These are phyloP conservation scores for Chironomus striatipennis DNA, from an alignment of 1,140 invertebrate species.

Conservation along the genomic window DNA sequence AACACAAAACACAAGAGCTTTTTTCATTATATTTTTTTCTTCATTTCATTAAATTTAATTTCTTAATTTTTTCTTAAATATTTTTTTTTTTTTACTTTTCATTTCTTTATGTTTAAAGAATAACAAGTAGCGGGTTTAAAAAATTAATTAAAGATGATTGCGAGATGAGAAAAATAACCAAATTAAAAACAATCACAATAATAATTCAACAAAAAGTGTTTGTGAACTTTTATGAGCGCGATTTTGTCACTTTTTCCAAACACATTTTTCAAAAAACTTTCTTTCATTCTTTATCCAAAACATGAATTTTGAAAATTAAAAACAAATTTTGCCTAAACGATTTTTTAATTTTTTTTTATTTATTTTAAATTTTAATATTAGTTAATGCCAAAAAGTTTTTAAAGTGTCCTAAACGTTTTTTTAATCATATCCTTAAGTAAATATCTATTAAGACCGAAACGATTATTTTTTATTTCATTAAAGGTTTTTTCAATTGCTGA, in stretches of 20 bases:
- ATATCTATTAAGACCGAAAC: slow-evolving; percentile 12
- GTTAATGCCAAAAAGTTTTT: neutral
- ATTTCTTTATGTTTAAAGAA: too few species aligned
- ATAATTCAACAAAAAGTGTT: slow-evolving; percentile 9
- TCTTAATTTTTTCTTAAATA: too few species aligned
- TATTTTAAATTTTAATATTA: neutral
- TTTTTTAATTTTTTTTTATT: too few species aligned
- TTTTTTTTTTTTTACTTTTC: too few species aligned
- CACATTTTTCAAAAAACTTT: neutral
- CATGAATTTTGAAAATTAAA: neutral
- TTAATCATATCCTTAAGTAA: neutral
- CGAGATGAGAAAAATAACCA: too few species aligned
- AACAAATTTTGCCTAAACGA: neutral
- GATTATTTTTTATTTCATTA: slow-evolving; percentile 24
- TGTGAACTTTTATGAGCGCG: slow-evolving; percentile 4
- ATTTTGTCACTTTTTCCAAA: neutral
- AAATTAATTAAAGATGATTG: too few species aligned
- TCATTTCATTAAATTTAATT: too few species aligned
- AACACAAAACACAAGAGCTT: too few species aligned
- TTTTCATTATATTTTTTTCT: too few species aligned
- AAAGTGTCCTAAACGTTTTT: neutral
- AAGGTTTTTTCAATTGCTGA: neutral
- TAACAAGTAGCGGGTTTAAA: too few species aligned
- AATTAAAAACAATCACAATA: neutral
- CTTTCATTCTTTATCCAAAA: neutral